Evolutionary conservation across 2,113 vertebrate genomes (phyloP), one percentile per base, ranked within the genome.

Genomic region (Dasyprocta punctata): DNA sequence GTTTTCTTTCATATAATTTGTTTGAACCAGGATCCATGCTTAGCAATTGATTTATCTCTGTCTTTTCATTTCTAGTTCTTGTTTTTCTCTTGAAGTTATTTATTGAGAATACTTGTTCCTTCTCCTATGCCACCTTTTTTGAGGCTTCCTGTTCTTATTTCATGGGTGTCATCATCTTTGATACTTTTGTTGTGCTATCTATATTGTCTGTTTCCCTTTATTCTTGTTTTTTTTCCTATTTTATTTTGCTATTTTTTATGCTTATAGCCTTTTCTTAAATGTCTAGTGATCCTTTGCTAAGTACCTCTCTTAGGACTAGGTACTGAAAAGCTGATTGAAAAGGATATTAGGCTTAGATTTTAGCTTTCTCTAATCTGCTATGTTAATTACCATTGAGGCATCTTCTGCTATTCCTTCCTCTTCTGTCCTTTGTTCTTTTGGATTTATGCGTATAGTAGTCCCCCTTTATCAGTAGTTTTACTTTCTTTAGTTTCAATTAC

Each of bases 221-320:
- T 90, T 77, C 14, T 87, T 56, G 16, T 14, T 94, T 89, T 20
- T 49, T 52, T 36, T 54, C 33, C 33, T n/a, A 9, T 36, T 80
- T 52, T 52, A 36, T 33, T 49, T 11, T 86, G 7, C 44, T 97
- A 52, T 65, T 86, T 77, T 92, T 94, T 84, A 67, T 75, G 1
- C 86, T 94, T 92, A 94, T 77, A 77, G 60, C n/a, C 77, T 92
- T 82, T 89, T 38, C 47, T 93, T 65, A 93, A 91, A 82, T 96
- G 33, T 58, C 13, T 93, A 17, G 28, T 41, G 28, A 58, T 83
- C 41, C 41, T 95, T 93, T 82, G 19, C 52, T 89, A 2, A 61
- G 5, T 95, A 49, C 20, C 38, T 65, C 5, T 1, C 83, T 95
- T 96, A 93, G 91, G 65, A 95, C 13, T 92, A 84, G 7, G 4